Conservation (phyloP, 2,888 invertebrate genomes). For the Abscondita cerata region DNA sequence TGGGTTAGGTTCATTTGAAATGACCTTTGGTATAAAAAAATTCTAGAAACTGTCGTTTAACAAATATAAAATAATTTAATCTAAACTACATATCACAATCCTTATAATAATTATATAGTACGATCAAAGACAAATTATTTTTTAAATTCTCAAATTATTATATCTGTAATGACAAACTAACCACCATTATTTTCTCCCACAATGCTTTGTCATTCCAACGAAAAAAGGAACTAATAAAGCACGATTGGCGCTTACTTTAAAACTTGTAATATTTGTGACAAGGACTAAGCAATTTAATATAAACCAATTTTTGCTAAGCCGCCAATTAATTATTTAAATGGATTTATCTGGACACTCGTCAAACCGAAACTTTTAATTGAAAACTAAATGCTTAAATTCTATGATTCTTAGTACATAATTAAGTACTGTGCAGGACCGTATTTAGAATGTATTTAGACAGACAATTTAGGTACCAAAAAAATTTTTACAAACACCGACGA, state of each 20-base stretch:
- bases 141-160: conserved; percentile 43
- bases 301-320: too few relatives aligned
- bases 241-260: neutral
- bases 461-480: too few relatives aligned
- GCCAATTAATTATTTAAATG: too few relatives aligned
- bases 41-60: conserved; percentile 44
- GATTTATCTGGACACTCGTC: too few relatives aligned
- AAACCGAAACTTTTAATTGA: too few relatives aligned
- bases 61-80: conserved; percentile 45
- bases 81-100: conserved; percentile 54
- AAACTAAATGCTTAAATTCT: too few relatives aligned
- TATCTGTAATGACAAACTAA: conserved; percentile 49
- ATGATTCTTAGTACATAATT: too few relatives aligned
- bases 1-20: conserved; percentile 59
- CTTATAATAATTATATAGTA: conserved; percentile 47
- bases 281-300: too few relatives aligned
- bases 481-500: too few relatives aligned
- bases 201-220: conserved; percentile 51
- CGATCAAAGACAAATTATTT: conserved; percentile 43
- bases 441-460: too few relatives aligned
- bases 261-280: neutral
- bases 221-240: too few relatives aligned
- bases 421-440: too few relatives aligned
- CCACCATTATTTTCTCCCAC: conserved; percentile 55
- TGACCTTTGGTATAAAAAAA: conserved; percentile 54